phyloP scores from a whole-genome alignment of 2,888 invertebrate genomes.

The Laothoe populi region DNA sequence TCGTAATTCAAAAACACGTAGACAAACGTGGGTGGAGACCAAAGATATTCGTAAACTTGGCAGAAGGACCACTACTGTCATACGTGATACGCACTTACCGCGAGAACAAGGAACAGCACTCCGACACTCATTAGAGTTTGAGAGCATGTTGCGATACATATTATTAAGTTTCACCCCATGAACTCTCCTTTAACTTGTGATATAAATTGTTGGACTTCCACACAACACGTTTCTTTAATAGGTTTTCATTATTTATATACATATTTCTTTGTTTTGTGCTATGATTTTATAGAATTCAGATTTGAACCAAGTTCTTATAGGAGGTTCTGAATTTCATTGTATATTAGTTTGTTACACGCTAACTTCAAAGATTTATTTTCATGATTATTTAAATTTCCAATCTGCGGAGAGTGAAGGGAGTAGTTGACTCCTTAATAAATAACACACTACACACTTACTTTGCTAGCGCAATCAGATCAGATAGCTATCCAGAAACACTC shows the following conservation, averaged over 20 bases:
- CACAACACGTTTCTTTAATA: conserved; percentile 7
- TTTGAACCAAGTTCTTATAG: not conserved
- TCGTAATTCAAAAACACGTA: conserved; percentile 10
- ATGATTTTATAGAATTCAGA: not conserved
- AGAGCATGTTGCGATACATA: conserved; percentile 51
- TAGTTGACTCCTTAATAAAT: too few relatives aligned
- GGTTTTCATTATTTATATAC: conserved; percentile 1
- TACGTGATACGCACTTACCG: conserved; percentile 47
- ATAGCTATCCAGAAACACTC: not conserved
- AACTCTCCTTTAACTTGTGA: conserved; percentile 26
- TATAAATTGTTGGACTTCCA: conserved; percentile 24
- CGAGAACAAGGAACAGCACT: conserved; percentile 51
- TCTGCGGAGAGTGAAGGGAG: too few relatives aligned
- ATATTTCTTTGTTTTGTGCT: not conserved
- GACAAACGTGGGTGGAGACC: not conserved
- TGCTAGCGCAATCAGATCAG: not conserved
- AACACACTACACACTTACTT: not conserved
- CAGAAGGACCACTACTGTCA: conserved; percentile 38
- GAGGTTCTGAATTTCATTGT: too few relatives aligned
- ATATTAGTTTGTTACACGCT: too few relatives aligned
- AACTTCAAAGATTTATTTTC: too few relatives aligned
- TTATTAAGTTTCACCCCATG: conserved; percentile 42
- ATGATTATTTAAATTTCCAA: too few relatives aligned
- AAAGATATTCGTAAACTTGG: conserved; percentile 42
- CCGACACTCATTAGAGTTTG: conserved; percentile 55